These are phyloP conservation scores for Drepana falcataria DNA, from an alignment of 2,888 invertebrate genomes.

Conservation along the genomic window DNA sequence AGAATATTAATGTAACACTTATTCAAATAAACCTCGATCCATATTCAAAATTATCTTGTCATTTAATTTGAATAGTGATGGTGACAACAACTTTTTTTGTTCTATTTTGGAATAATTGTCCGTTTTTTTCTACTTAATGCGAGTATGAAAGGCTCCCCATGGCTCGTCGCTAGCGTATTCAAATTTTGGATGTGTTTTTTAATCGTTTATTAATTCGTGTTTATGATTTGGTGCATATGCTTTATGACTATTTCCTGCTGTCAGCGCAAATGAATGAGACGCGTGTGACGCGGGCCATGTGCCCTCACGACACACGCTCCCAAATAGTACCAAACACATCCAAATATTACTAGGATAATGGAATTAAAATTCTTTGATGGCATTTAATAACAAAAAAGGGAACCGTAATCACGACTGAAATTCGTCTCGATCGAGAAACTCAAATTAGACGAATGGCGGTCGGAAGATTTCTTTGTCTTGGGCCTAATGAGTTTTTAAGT, in stretches of 20 bases:
- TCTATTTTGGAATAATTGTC: slow-evolving; percentile 44
- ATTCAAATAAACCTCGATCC: slow-evolving; percentile 73
- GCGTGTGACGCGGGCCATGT: slow-evolving; percentile 56
- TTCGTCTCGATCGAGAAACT: slow-evolving; percentile 74
- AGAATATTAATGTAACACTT: slow-evolving; percentile 78
- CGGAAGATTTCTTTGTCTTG: slow-evolving; percentile 75
- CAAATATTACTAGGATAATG: slow-evolving; percentile 19
- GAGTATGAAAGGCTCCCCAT: slow-evolving; percentile 40
- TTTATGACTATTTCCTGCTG: slow-evolving; percentile 70
- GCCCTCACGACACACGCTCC: slow-evolving; percentile 18
- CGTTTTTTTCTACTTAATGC: slow-evolving; percentile 41
- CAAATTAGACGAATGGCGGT: slow-evolving; percentile 74
- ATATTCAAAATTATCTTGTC: slow-evolving; percentile 72
- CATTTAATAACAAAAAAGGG: slow-evolving; percentile 60
- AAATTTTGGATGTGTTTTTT: slow-evolving; percentile 57
- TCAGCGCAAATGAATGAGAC: slow-evolving; percentile 63
- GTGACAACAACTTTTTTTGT: slow-evolving; percentile 51
- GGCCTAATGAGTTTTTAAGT: slow-evolving; percentile 78
- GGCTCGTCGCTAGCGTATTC: slow-evolving; percentile 59
- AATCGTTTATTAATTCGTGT: slow-evolving; percentile 60
- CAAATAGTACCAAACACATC: background rate
- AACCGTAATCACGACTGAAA: slow-evolving; percentile 62
- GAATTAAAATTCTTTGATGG: slow-evolving; percentile 51
- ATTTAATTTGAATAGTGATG: slow-evolving; percentile 65
- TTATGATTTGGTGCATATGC: slow-evolving; percentile 57